Evolutionary conservation across 2,113 vertebrate species (phyloP), one percentile per base, ranked within the genome.

Genomic region (Emydocephalus ijimae): DNA sequence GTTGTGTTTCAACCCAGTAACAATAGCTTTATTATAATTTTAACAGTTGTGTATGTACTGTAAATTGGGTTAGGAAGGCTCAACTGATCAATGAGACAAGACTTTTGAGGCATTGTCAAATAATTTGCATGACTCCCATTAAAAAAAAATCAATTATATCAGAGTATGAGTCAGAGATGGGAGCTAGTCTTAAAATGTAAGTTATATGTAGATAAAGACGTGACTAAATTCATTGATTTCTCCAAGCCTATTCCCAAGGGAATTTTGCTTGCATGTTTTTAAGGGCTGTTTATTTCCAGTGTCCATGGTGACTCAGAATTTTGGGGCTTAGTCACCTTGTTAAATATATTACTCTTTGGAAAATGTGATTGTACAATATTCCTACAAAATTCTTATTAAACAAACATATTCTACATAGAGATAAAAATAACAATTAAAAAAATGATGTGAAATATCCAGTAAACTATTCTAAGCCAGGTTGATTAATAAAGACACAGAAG

Each of bases 281-380:
- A 24, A 24, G 81, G 87, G 61, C 55, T 56, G 55, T 39, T 88
- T 64, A 48, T 69, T 20, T 89, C 91, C 56, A 48, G 57, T n/a
- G 85, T 61, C 86, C 34, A 5, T 5, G 0, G 0, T 95, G 96
- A 96, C 86, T 95, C 89, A 87, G 91, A 89, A 91, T 89, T 61
- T 55, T 64, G 89, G 45, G 52, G 91, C 21, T 96, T 95, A 96
- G 92, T 96, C 95, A 95, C 96, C 92, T 6, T 90, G 92, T 92
- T 23, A 23, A 48, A 89, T 29, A 88, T 45, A 81, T 64, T 92
- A 87, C 86, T 9, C 91, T 92, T 93, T 95, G 95, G 96, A 96
- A 96, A 96, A 95, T 93, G 59, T 96, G 96, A 94, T 94, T 91
- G 91, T 87, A 34, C 64, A 15, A 34, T 69, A 64, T 93, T 91